Evolutionary conservation across 35 echinoderm and acorn worm genomes (phyloP).

Genomic region (Lytechinus variegatus): DNA sequence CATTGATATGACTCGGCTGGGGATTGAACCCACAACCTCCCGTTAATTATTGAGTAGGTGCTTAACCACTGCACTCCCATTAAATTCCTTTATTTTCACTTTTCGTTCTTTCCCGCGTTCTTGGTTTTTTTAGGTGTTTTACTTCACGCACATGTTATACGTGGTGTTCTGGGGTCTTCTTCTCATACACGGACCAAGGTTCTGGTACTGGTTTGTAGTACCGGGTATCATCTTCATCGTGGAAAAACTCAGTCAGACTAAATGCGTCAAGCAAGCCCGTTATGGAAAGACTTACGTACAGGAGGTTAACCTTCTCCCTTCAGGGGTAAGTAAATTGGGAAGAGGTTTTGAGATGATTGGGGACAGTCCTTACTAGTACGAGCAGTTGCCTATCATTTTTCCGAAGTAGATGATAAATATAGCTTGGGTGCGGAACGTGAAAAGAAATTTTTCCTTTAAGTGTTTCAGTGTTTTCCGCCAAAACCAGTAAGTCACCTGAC

Average conservation of each 20-base stretch:
- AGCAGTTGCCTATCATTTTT: too few relatives aligned
- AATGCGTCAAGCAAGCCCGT: constrained; percentile 79
- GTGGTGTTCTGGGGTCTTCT: constrained; percentile 83
- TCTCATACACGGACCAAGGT: constrained; percentile 89
- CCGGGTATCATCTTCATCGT: constrained; percentile 92
- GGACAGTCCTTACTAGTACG: too few relatives aligned
- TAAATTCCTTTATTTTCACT: neutral
- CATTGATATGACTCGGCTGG: too few relatives aligned
- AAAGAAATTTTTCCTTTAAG: too few relatives aligned
- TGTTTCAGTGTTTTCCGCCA: too few relatives aligned
- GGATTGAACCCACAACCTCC: too few relatives aligned
- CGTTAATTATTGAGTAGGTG: too few relatives aligned
- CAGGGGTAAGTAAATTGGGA: constrained; percentile 74
- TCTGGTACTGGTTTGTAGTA: constrained; percentile 86
- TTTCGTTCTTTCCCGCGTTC: neutral
- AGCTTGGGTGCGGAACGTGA: too few relatives aligned
- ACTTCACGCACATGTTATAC: constrained; percentile 93
- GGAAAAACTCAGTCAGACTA: constrained; percentile 88
- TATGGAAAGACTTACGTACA: constrained; percentile 97
- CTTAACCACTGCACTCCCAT: too few relatives aligned
- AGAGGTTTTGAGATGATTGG: too few relatives aligned
- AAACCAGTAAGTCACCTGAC: too few relatives aligned
- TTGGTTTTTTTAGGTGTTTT: constrained; percentile 78
- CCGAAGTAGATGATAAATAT: too few relatives aligned
- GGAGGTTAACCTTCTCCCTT: constrained; percentile 90